Base-by-base conservation (phyloP, 2,888 invertebrate genomes). In the Matsumyia berberina region DNA sequence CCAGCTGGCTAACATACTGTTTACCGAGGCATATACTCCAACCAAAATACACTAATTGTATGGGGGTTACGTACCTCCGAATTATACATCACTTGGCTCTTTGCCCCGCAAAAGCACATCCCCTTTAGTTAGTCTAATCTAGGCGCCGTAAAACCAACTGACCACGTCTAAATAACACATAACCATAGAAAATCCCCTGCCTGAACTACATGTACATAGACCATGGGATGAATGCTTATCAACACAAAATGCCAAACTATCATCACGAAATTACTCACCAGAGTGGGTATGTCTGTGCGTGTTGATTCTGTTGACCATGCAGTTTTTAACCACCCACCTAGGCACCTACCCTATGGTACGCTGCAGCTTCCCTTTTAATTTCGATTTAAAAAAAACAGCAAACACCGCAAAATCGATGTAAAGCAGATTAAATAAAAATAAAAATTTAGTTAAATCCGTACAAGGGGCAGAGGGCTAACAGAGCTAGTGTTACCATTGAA, bases 311-410 rank as follows among this genome's bases (percentile, higher is more conserved):
- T 55, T 73, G 73, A 73, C 64, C 42, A 64, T 64, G 73, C 73
- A 64, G 64, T 73, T 64, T 64, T 57, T 57, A 51, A 5, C 46
- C 29, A n/a, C 35, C 55, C 33, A 9, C 17, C 8, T 12, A n/a
- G 24, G 44, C 33, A 9, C 17, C 8, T 12, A 9, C n/a, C 24
- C 24, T 24, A 4, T 19, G 31, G 1, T 19, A 17, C 17, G 9
- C 24, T 53, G 73, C 74, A 73, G 67, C 74, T 67, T 80, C 53
- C 62, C 19, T 74, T 74, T 60, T 67, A 51, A n/a, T 17, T 42
- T 46, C 57, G 15, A 58, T 35, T 53, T 44, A 44, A 55, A 55
- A 57, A 8, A 66, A n/a, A 24, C 8, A 9, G 44, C 12, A 49
- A 55, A 35, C 17, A 6, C 35, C 33, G 49, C 24, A 70, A 62